Evolutionary conservation across 2,888 invertebrate genomes (phyloP).

Genomic region (Megaustenia siamemsis): DNA sequence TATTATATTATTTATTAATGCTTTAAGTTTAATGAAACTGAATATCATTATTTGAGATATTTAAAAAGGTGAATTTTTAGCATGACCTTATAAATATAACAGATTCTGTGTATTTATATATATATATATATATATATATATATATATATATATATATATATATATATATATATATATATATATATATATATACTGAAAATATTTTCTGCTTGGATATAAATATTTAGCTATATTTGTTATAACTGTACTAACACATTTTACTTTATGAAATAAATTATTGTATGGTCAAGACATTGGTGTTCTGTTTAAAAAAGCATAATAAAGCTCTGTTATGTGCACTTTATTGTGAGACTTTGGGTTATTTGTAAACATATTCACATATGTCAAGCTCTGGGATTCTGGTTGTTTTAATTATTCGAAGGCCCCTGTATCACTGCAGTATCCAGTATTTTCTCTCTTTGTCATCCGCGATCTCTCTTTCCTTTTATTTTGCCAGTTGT

Average conservation of each 20-base stretch:
- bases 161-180: background rate
- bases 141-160: background rate
- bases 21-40: too few species aligned
- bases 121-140: background rate
- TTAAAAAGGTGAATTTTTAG: too few species aligned
- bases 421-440: too few species aligned
- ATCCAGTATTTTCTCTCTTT: too few species aligned
- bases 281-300: constrained; percentile 3
- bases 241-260: background rate
- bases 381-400: too few species aligned
- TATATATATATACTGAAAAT: background rate
- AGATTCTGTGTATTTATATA: background rate
- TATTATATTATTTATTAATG: too few species aligned
- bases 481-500: too few species aligned
- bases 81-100: too few species aligned
- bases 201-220: background rate
- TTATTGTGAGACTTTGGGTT: background rate
- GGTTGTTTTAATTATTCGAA: too few species aligned
- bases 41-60: too few species aligned
- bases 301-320: constrained; percentile 14
- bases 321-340: constrained; percentile 17
- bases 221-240: constrained; percentile 1
- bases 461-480: too few species aligned
- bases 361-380: too few species aligned
- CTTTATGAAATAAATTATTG: background rate